These are phyloP conservation scores for Cetonia aurata DNA, from an alignment of 2,888 invertebrate species.

Conservation along the genomic window DNA sequence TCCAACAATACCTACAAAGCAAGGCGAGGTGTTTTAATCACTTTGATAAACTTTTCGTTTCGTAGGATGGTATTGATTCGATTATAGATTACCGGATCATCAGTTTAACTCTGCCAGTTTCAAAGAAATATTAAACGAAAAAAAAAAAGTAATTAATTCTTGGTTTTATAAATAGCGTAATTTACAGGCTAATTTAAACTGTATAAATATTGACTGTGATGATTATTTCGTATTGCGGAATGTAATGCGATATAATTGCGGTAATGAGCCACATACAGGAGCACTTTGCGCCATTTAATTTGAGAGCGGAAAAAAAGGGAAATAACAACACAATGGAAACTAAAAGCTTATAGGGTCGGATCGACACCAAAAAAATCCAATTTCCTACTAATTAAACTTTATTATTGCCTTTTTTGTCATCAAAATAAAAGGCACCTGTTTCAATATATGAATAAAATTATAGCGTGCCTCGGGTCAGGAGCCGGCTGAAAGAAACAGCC, in stretches of 20 bases:
- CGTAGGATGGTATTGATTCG: too few species aligned
- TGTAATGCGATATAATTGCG: neutral
- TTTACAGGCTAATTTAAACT: too few species aligned
- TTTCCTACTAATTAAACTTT: constrained; percentile 44
- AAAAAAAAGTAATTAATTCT: too few species aligned
- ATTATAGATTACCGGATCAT: too few species aligned
- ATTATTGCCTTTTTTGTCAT: constrained; percentile 38
- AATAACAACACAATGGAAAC: constrained; percentile 3
- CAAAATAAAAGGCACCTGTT: constrained; percentile 45
- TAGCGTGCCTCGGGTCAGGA: constrained; percentile 44
- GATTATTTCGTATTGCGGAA: neutral
- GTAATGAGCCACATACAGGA: constrained; percentile 1
- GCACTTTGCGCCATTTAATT: constrained; percentile 14
- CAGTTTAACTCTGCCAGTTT: too few species aligned
- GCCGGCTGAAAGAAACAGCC: constrained; percentile 29
- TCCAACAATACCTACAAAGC: too few species aligned
- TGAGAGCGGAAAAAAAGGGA: neutral
- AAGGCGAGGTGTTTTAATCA: too few species aligned
- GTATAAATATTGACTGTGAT: neutral
- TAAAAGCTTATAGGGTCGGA: constrained; percentile 1
- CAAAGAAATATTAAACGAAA: too few species aligned
- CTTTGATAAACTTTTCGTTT: too few species aligned
- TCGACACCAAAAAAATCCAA: constrained; percentile 36
- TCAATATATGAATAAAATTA: constrained; percentile 47
- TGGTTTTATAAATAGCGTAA: too few species aligned